phyloP scores from a whole-genome alignment of 2,113 vertebrate genomes.

The Corvus cornix region DNA sequence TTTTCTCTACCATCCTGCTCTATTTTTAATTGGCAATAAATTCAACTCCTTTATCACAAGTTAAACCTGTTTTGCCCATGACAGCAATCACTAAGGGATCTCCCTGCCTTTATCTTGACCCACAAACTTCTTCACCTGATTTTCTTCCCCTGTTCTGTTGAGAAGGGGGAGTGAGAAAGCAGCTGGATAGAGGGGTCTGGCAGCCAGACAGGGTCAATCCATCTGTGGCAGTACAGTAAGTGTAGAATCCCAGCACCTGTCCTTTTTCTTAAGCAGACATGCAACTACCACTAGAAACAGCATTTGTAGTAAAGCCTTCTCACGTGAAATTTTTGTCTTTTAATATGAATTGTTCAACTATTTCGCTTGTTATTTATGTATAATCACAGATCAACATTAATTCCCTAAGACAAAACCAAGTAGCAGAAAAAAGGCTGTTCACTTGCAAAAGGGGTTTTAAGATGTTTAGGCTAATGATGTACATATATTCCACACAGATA shows the following conservation, averaged over 20 bases:
- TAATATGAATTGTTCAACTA: background rate
- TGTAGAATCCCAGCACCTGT: background rate
- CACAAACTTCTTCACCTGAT: background rate
- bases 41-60: background rate
- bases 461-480: background rate
- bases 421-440: background rate
- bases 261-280: background rate
- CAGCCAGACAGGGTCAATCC: background rate
- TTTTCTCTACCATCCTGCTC: background rate
- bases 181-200: background rate
- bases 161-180: background rate
- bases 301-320: background rate
- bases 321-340: background rate
- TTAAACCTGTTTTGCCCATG: background rate
- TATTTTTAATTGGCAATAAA: background rate
- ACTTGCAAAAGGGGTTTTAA: background rate
- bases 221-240: background rate
- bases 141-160: background rate
- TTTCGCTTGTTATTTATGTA: background rate
- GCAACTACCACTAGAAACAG: background rate
- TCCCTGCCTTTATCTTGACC: background rate
- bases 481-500: background rate
- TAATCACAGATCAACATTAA: background rate
- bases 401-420: background rate
- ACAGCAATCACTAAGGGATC: background rate